Evolutionary conservation across 2,113 vertebrate species (phyloP).

Genomic region (Nesogale talazaci): DNA sequence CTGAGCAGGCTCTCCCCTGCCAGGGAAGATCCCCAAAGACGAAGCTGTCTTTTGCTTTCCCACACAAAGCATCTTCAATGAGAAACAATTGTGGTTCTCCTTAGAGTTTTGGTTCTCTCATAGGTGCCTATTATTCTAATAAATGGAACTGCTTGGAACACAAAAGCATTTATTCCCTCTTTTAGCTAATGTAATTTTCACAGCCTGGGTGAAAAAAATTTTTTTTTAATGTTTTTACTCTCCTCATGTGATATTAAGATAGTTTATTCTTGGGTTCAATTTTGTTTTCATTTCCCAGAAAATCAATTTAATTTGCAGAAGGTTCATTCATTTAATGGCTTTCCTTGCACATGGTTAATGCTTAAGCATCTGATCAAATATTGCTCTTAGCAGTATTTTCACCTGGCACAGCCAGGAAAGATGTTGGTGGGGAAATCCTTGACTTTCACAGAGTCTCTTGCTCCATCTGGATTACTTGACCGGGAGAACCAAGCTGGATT

Average conservation of each 20-base stretch:
- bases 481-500: slow-evolving; percentile 24
- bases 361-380: slow-evolving; percentile 63
- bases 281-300: slow-evolving; percentile 76
- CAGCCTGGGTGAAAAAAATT: slow-evolving; percentile 50
- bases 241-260: slow-evolving; percentile 68
- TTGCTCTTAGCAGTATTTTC: slow-evolving; percentile 47
- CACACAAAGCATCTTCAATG: not conserved
- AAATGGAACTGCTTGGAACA: slow-evolving; percentile 60
- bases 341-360: slow-evolving; percentile 9
- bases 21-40: not conserved
- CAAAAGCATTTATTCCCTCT: slow-evolving; percentile 65
- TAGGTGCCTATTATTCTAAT: slow-evolving; percentile 51
- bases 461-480: not conserved
- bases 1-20: not conserved
- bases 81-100: slow-evolving; percentile 33
- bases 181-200: slow-evolving; percentile 77
- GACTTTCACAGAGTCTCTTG: slow-evolving; percentile 29
- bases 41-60: slow-evolving; percentile 47
- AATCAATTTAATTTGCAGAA: slow-evolving; percentile 71
- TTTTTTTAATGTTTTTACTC: slow-evolving; percentile 58
- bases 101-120: slow-evolving; percentile 52
- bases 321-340: slow-evolving; percentile 54
- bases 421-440: slow-evolving; percentile 26
- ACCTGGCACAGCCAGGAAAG: slow-evolving; percentile 19
- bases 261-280: slow-evolving; percentile 72